Evolutionary conservation across 2,113 vertebrate species (phyloP), one percentile per base, ranked within the genome.

Genomic region (Calcarius ornatus): DNA sequence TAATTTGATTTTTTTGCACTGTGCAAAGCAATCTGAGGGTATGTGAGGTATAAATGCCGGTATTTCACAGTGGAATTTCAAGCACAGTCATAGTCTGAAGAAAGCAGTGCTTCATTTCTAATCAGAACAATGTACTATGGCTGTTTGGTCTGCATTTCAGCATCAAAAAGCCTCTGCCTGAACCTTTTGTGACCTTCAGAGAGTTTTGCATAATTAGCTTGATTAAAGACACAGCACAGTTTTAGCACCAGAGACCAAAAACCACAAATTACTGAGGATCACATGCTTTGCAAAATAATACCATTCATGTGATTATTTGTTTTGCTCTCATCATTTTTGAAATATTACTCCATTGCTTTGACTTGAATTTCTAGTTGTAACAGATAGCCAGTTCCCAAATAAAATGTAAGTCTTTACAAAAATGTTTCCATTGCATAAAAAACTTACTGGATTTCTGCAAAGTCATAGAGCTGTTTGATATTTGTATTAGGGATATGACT

Each of bases 221-320:
- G 96, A 97, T 97, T 97, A 97, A 97, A 97, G 95, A 84, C 91
- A 96, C 83, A 81, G 78, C 72, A 94, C 85, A 95, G 64, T 90
- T 96, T 97, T 97, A 97, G 91, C 90, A 94, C 91, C 71, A 79
- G 92, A 90, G 90, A 95, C 84, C 75, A 86, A 96, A 96, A 95
- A 10, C 94, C 95, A 88, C 95, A 96, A 96, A 97, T 96, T 92
- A 85, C 82, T 54, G 71, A 93, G 50, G 78, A 95, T 91, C 38
- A 8, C 91, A 92, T 95, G 91, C 90, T 97, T 97, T 96, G 80
- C 95, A 96, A 94, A 97, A 96, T 95, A 97, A 94, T 91, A 91
- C 81, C 56, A 81, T 95, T 96, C 92, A 92, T 92, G 83, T 96
- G 96, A 96, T 96, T 92, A 96, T 95, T 97, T 97, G 87, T 93